phyloP scores from a whole-genome alignment of 1,140 invertebrate genomes.

The Alviniconcha marisindica region DNA sequence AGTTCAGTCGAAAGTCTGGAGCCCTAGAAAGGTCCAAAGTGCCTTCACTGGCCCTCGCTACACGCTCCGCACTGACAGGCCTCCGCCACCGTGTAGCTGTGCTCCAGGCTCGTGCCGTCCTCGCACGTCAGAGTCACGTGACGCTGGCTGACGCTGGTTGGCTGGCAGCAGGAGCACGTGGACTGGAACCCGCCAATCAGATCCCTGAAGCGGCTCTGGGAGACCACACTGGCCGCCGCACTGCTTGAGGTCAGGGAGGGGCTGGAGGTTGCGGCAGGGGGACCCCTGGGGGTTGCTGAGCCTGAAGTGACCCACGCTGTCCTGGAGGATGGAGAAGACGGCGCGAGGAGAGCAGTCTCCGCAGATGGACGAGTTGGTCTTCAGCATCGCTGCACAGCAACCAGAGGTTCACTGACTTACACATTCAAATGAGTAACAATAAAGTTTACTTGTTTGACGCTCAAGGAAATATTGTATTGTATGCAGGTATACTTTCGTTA shows the following conservation, averaged over 20 bases:
- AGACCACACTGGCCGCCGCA: slow-evolving; percentile 56
- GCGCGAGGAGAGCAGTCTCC: slow-evolving; percentile 45
- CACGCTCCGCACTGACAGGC: slow-evolving; percentile 57
- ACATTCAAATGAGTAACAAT: too few relatives aligned
- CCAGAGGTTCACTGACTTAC: too few relatives aligned
- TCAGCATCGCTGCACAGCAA: neutral
- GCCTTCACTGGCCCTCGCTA: slow-evolving; percentile 26
- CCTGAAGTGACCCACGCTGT: slow-evolving; percentile 54
- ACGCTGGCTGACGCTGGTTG: slow-evolving; percentile 39
- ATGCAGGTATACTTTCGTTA: too few relatives aligned
- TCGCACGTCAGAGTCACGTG: slow-evolving; percentile 46
- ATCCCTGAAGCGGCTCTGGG: slow-evolving; percentile 43
- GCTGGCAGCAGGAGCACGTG: slow-evolving; percentile 58
- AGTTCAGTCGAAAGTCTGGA: neutral
- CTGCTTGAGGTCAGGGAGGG: slow-evolving; percentile 53
- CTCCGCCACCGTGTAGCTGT: slow-evolving; percentile 51
- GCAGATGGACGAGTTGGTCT: slow-evolving; percentile 43
- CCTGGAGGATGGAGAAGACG: slow-evolving; percentile 41
- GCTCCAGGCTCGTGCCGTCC: slow-evolving; percentile 46
- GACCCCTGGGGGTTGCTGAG: slow-evolving; percentile 34
- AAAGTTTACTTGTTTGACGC: too few relatives aligned
- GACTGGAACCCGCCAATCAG: slow-evolving; percentile 51
- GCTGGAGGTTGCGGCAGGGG: slow-evolving; percentile 48
- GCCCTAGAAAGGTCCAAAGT: neutral
- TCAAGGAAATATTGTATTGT: too few relatives aligned